Evolutionary conservation across 2,113 vertebrate species (phyloP).

Genomic region (Colossoma macropomum): DNA sequence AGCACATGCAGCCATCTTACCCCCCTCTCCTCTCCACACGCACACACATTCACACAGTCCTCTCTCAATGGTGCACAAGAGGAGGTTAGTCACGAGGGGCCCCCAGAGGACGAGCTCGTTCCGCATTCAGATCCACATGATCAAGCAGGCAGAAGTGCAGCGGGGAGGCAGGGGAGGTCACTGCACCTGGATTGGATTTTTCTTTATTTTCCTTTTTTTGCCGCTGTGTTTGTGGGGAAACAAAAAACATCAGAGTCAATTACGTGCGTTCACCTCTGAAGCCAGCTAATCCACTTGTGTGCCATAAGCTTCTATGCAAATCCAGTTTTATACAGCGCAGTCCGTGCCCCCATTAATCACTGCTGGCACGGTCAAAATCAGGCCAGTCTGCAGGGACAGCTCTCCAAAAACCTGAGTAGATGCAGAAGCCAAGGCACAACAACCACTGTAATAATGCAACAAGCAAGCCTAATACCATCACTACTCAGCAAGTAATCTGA

Average conservation of each 20-base stretch:
- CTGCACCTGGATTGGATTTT: constrained; percentile 62
- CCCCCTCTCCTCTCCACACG: constrained; percentile 29
- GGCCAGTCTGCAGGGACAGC: constrained; percentile 61
- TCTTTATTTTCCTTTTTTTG: constrained; percentile 9
- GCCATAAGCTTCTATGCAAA: constrained; percentile 74
- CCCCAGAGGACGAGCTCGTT: constrained; percentile 36
- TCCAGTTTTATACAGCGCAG: constrained; percentile 60
- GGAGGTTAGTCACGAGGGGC: constrained; percentile 57
- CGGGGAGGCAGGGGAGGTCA: constrained; percentile 40
- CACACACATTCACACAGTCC: constrained; percentile 46
- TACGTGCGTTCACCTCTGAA: constrained; percentile 49
- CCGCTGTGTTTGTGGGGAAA: constrained; percentile 40
- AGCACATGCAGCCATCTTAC: constrained; percentile 60
- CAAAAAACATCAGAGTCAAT: constrained; percentile 51
- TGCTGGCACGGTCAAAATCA: constrained; percentile 61
- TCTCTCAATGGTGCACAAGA: constrained; percentile 58
- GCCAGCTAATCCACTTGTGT: constrained; percentile 75
- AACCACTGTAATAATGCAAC: neutral
- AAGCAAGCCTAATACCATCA: neutral
- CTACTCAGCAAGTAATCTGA: neutral
- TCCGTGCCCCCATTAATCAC: constrained; percentile 70
- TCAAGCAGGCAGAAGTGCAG: constrained; percentile 9
- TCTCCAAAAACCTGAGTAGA: constrained; percentile 22
- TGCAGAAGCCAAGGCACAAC: constrained; percentile 9
- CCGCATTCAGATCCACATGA: constrained; percentile 56